These are phyloP conservation scores for Synodontis membranacea DNA, from an alignment of 2,113 vertebrate genomes.

Conservation along the genomic window DNA sequence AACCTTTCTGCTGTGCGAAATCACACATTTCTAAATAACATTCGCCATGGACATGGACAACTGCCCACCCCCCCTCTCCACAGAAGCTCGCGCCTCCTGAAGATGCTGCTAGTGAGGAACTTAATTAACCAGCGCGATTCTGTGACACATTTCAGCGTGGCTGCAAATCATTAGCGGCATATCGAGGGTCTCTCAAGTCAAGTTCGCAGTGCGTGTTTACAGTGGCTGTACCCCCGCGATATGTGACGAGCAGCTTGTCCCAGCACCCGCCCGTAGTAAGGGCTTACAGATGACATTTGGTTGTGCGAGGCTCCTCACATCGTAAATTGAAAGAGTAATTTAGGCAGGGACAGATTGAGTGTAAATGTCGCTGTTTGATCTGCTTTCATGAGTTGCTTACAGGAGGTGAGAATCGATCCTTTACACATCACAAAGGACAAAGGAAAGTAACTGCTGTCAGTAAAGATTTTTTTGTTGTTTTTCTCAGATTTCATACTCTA, in stretches of 20 bases:
- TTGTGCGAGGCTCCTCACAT: constrained; percentile 12
- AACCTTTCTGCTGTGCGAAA: constrained; percentile 42
- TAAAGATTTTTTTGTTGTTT: neutral
- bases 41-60: neutral
- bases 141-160: constrained; percentile 42
- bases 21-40: constrained; percentile 22
- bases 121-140: constrained; percentile 49
- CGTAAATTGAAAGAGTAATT: constrained; percentile 23
- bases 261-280: constrained; percentile 11
- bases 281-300: constrained; percentile 43
- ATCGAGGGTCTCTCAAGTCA: constrained; percentile 33
- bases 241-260: constrained; percentile 44
- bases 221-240: constrained; percentile 18
- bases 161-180: constrained; percentile 36
- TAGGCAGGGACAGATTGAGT: constrained; percentile 21
- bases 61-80: constrained; percentile 14
- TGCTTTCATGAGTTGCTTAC: constrained; percentile 17
- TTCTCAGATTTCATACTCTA: neutral
- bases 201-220: constrained; percentile 25
- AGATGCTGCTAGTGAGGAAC: constrained; percentile 33
- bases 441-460: constrained; percentile 32
- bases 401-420: constrained; percentile 15
- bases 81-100: constrained; percentile 24
- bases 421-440: constrained; percentile 32
- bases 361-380: constrained; percentile 37